Conservation (phyloP, 2,888 invertebrate species). For the Coenonympha arcania region DNA sequence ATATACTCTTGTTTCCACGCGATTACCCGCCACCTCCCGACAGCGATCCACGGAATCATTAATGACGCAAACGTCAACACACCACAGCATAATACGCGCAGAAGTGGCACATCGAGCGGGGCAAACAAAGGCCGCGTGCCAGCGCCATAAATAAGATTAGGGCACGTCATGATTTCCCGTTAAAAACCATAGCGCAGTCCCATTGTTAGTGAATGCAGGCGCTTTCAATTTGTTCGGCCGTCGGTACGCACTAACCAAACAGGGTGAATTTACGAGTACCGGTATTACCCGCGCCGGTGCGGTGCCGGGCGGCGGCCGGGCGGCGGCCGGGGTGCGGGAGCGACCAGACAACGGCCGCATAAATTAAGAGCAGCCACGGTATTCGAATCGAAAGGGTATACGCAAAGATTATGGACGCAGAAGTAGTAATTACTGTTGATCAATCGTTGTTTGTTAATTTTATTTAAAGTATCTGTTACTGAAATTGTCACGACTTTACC, state of each 20-base stretch:
- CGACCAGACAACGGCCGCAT: slow-evolving; percentile 54
- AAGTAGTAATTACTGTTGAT: too few species aligned
- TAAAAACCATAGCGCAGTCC: slow-evolving; percentile 37
- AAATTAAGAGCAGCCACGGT: slow-evolving; percentile 50
- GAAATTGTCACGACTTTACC: too few species aligned
- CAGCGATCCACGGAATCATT: slow-evolving; percentile 1
- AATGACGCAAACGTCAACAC: slow-evolving; percentile 7
- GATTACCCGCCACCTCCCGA: slow-evolving; percentile 6
- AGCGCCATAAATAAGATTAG: slow-evolving; percentile 64
- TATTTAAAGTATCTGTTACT: too few species aligned
- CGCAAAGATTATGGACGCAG: slow-evolving; percentile 41
- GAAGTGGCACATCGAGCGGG: slow-evolving; percentile 10
- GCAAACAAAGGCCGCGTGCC: slow-evolving; percentile 49
- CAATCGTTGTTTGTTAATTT: too few species aligned
- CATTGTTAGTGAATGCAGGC: slow-evolving; percentile 37
- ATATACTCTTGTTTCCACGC: slow-evolving; percentile 11
- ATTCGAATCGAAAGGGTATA: slow-evolving; percentile 44
- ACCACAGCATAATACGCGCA: background rate
- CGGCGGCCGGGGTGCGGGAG: slow-evolving; percentile 33
- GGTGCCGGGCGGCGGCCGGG: slow-evolving; percentile 20
- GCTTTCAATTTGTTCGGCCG: slow-evolving; percentile 70
- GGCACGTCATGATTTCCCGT: slow-evolving; percentile 42
- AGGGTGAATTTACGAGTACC: slow-evolving; percentile 41
- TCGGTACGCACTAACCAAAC: slow-evolving; percentile 39
- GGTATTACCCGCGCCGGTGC: slow-evolving; percentile 36